A percentile compares a stretch with the other conserved stretches of the same genome.
Evolutionary conservation across 2,797 vertebrate species (phyloP).

Genomic region (Falco peregrinus): DNA sequence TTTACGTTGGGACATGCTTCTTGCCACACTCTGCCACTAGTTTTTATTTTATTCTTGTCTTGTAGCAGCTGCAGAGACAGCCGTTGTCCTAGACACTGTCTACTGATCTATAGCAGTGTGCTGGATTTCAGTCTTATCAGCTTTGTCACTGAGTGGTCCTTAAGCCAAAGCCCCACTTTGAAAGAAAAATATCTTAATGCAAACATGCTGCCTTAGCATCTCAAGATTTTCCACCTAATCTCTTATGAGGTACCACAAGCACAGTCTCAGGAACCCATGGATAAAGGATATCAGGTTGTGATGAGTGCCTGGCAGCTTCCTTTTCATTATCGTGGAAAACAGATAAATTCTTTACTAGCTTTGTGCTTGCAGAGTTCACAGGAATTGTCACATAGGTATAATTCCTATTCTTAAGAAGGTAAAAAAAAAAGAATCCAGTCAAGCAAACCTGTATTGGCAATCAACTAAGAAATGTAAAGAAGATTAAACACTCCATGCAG

Average conservation of each 20-base stretch:
- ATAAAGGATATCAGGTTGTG: background rate
- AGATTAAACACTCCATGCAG: background rate
- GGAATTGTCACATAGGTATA: background rate
- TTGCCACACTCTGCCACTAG: background rate
- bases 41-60: background rate
- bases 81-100: background rate
- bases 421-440: background rate
- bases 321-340: background rate
- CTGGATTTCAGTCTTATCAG: slow-evolving; percentile 5
- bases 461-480: background rate
- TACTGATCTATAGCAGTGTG: background rate
- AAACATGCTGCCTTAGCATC: background rate
- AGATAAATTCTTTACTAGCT: background rate
- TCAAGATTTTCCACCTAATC: slow-evolving; percentile 23
- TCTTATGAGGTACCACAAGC: background rate
- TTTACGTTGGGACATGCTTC: background rate
- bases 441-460: background rate
- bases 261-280: background rate
- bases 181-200: background rate
- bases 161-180: slow-evolving; percentile 18
- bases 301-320: background rate
- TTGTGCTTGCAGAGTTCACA: background rate
- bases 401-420: background rate
- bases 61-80: background rate
- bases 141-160: background rate